Conservation (phyloP, 2,797 vertebrate genomes). For the Oryzias sinensis region DNA sequence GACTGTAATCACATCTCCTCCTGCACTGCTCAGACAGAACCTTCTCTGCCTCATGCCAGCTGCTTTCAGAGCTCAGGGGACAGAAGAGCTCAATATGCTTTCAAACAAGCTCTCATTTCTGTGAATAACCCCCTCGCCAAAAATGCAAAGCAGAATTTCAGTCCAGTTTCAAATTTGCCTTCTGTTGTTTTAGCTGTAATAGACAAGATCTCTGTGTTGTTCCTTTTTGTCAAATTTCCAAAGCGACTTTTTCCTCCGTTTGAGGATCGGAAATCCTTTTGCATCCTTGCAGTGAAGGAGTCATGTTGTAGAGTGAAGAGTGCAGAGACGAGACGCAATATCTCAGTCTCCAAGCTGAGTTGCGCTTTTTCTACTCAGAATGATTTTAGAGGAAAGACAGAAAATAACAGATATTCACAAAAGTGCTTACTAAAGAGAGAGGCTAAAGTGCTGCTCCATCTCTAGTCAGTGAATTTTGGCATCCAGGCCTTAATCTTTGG, state of each 20-base stretch:
- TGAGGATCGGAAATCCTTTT: slow-evolving; percentile 14
- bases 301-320: slow-evolving; percentile 8
- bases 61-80: slow-evolving; percentile 38
- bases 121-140: slow-evolving; percentile 27
- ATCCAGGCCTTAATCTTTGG: slow-evolving; percentile 13
- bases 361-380: slow-evolving; percentile 26
- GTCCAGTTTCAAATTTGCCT: slow-evolving; percentile 33
- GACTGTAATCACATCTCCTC: slow-evolving; percentile 40
- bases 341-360: slow-evolving; percentile 14
- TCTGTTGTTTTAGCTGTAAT: slow-evolving; percentile 28
- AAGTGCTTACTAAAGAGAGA: slow-evolving; percentile 43
- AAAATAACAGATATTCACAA: slow-evolving; percentile 54
- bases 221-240: slow-evolving; percentile 11
- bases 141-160: slow-evolving; percentile 26
- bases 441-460: slow-evolving; percentile 34
- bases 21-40: slow-evolving; percentile 18
- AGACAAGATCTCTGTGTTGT: slow-evolving; percentile 15
- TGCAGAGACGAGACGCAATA: slow-evolving; percentile 21
- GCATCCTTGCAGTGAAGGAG: slow-evolving; percentile 13
- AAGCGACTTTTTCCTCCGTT: slow-evolving; percentile 8
- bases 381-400: slow-evolving; percentile 42
- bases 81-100: slow-evolving; percentile 58
- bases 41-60: slow-evolving; percentile 31
- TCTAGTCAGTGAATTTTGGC: slow-evolving; percentile 3
- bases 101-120: slow-evolving; percentile 44